Evolutionary conservation across 1,140 invertebrate species (phyloP), one percentile per base, ranked within the genome.

Genomic region (Bathynomus jamesi): DNA sequence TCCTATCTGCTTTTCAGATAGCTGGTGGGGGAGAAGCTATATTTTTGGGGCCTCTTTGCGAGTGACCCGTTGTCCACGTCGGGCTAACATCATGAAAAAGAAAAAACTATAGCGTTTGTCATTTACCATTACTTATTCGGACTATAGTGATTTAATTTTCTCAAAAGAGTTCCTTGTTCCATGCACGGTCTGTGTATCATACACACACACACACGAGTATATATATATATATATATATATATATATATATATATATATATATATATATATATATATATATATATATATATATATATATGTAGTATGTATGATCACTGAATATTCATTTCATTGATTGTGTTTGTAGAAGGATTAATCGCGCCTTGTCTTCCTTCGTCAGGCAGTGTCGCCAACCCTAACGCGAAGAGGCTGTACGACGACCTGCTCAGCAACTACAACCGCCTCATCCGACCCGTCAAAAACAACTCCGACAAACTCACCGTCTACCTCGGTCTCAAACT

Each of bases 401-500:
- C 93, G 77, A 95, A 95, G 86, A 87, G 93, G 82, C 88, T 96
- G 78, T 96, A 96, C 86, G 93, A 96, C 86, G 93, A 96, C 84
- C 87, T 96, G 75, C 87, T 98, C 77, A 93, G 90, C 80, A 95
- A 96, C 84, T 99, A 99, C 87, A 99, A 99, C 86, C 88, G 95
- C 78, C 90, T 98, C 80, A 98, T 98, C 79, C 86, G 96, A 80
- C 97, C 97, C 63, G 95, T 99, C 74, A 91, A 91, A 76, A 96
- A 98, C 85, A 97, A 96, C 85, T 93, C 92, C 69, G 95, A 99
- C 84, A 89, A 91, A 78, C 89, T 99, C 79, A 95, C 92, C 72
- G 95, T 98, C 81, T 95, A 95, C 85, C 91, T 99, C 89, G 95
- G 95, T 76, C 89, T 99, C 68, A 88, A 91, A 80, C 87, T 99